Conservation (phyloP, 2,113 vertebrate species). For the Periophthalmus modestus region DNA sequence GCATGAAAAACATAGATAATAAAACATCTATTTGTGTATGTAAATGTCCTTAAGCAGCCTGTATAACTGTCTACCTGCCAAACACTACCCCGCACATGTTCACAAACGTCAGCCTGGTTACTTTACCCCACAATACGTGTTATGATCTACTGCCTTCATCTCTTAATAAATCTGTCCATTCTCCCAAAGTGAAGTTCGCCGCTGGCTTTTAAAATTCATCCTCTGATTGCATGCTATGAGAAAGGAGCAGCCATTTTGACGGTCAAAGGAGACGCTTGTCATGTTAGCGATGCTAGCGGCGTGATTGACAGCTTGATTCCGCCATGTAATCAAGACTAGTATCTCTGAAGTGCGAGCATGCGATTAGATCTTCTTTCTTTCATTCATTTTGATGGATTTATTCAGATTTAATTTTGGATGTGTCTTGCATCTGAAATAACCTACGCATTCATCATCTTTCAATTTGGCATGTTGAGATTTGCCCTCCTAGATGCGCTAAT, state of each 20-base stretch:
- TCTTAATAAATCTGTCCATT: conserved; percentile 27
- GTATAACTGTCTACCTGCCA: not conserved
- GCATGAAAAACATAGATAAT: not conserved
- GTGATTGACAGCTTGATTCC: conserved; percentile 53
- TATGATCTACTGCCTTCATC: not conserved
- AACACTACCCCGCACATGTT: not conserved
- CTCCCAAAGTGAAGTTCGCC: not conserved
- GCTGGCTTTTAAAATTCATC: conserved; percentile 14
- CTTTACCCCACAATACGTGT: not conserved
- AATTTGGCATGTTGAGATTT: conserved; percentile 60
- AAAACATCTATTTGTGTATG: not conserved
- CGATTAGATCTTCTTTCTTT: conserved; percentile 23
- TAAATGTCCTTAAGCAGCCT: not conserved
- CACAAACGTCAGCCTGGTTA: not conserved
- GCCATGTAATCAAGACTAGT: conserved; percentile 45
- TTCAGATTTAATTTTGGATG: conserved; percentile 53
- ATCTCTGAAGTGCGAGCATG: conserved; percentile 14
- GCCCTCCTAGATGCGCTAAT: conserved; percentile 60
- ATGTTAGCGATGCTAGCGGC: conserved; percentile 15
- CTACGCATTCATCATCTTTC: conserved; percentile 72
- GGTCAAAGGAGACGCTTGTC: conserved; percentile 43
- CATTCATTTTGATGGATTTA: conserved; percentile 36
- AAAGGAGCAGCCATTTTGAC: conserved; percentile 23
- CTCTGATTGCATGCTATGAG: conserved; percentile 26
- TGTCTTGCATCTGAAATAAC: conserved; percentile 38